Percentiles rank a stretch among this genome's conserved stretches.
Conservation (phyloP, 2,797 vertebrate genomes). For the Toxotes lorentzi region DNA sequence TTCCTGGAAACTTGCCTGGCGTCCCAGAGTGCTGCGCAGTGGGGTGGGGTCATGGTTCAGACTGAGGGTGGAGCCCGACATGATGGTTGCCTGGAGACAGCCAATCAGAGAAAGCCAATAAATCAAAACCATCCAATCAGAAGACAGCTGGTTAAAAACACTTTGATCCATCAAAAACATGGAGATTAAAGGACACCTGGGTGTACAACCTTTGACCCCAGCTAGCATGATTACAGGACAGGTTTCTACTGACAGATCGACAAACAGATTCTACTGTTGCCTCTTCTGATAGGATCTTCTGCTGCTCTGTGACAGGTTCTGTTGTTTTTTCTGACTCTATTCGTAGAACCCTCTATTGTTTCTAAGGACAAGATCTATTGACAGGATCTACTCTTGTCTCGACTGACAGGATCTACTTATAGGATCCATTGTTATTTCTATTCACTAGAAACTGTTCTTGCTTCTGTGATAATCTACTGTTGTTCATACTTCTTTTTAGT, state of each 20-base stretch:
- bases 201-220: conserved; percentile 28
- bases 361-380: background rate
- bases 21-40: conserved; percentile 90
- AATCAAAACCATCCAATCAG: conserved; percentile 20
- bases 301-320: background rate
- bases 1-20: conserved; percentile 98
- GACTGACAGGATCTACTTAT: background rate
- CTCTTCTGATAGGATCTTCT: conserved; percentile 6
- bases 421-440: background rate
- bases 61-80: conserved; percentile 97
- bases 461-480: background rate
- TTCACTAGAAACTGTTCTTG: too few species aligned
- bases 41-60: conserved; percentile 93
- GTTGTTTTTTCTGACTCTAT: background rate
- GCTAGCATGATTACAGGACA: conserved; percentile 7
- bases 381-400: background rate
- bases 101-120: conserved; percentile 25
- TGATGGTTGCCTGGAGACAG: conserved; percentile 93
- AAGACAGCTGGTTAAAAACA: conserved; percentile 20
- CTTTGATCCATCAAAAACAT: conserved; percentile 1
- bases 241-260: conserved; percentile 13
- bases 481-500: background rate
- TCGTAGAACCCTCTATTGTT: background rate
- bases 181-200: conserved; percentile 6
- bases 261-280: conserved; percentile 5